Conservation (phyloP, 2,113 vertebrate genomes). For the Mobula hypostoma region DNA sequence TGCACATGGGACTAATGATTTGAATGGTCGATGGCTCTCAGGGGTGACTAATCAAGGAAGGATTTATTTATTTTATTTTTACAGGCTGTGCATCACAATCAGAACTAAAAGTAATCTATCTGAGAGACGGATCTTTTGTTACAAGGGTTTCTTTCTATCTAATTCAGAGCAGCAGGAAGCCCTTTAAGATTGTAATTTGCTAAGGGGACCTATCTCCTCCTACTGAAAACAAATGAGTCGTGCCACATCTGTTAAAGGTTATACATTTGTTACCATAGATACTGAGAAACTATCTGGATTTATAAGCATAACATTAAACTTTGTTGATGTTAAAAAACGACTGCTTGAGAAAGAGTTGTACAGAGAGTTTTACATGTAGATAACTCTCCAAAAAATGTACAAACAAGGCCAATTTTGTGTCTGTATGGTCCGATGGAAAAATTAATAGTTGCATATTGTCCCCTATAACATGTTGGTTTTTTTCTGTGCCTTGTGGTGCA, state of each 20-base stretch:
- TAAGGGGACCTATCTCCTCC: neutral
- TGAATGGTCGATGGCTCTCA: neutral
- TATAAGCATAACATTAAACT: neutral
- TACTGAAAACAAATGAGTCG: conserved; percentile 39
- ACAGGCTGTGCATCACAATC: neutral
- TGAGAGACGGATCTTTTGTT: neutral
- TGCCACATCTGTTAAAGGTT: conserved; percentile 41
- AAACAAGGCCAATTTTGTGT: neutral
- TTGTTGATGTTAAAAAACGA: neutral
- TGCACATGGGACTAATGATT: neutral
- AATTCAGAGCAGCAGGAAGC: neutral
- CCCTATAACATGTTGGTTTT: neutral
- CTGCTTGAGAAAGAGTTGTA: neutral
- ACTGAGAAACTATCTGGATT: conserved; percentile 25
- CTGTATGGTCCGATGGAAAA: neutral
- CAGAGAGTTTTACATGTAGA: neutral
- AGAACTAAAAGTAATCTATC: neutral
- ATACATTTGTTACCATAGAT: conserved; percentile 38
- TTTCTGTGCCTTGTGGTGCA: too few species aligned
- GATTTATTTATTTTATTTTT: neutral
- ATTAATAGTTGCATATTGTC: neutral
- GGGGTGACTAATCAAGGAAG: neutral
- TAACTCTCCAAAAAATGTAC: neutral
- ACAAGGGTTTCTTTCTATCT: neutral
- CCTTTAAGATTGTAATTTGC: neutral